These are phyloP conservation scores for Exaiptasia diaphana DNA, from an alignment of 64 coral and sea anemone species.

Conservation along the genomic window DNA sequence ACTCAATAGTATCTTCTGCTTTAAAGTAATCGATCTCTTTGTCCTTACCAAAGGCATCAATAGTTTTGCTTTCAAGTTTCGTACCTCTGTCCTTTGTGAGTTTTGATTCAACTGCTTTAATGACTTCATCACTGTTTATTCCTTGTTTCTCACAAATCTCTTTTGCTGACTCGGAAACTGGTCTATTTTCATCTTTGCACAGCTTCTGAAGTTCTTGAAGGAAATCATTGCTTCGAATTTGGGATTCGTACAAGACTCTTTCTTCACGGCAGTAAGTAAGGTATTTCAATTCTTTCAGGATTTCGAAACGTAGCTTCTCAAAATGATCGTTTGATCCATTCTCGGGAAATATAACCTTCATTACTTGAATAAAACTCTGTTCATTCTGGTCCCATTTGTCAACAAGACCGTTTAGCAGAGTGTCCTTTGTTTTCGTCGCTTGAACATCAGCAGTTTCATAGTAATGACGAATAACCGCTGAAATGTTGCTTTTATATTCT, in stretches of 20 bases:
- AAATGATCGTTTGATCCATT: neutral
- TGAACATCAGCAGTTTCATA: neutral
- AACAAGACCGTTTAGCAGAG: neutral
- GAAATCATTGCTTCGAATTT: conserved; percentile 7
- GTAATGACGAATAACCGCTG: conserved; percentile 9
- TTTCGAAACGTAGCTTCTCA: neutral
- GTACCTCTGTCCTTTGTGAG: conserved; percentile 82
- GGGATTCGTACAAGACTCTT: conserved; percentile 33
- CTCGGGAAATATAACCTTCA: conserved; percentile 3
- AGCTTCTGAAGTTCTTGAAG: conserved; percentile 29
- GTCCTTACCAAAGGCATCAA: conserved; percentile 49
- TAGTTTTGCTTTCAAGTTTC: conserved; percentile 64
- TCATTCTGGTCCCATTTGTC: conserved; percentile 3
- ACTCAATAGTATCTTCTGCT: conserved; percentile 18
- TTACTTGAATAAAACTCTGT: neutral
- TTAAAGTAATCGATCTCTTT: conserved; percentile 56
- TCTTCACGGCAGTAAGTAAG: conserved; percentile 55
- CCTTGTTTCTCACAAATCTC: conserved; percentile 69
- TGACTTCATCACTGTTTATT: conserved; percentile 51
- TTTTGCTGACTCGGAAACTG: conserved; percentile 63
- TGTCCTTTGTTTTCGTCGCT: neutral
- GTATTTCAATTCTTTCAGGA: conserved; percentile 11
- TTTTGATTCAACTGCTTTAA: conserved; percentile 64
- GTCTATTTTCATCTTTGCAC: conserved; percentile 69
- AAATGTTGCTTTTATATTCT: conserved; percentile 41